phyloP scores from a whole-genome alignment of 2,113 vertebrate genomes.

The Corydoras maculifer region DNA sequence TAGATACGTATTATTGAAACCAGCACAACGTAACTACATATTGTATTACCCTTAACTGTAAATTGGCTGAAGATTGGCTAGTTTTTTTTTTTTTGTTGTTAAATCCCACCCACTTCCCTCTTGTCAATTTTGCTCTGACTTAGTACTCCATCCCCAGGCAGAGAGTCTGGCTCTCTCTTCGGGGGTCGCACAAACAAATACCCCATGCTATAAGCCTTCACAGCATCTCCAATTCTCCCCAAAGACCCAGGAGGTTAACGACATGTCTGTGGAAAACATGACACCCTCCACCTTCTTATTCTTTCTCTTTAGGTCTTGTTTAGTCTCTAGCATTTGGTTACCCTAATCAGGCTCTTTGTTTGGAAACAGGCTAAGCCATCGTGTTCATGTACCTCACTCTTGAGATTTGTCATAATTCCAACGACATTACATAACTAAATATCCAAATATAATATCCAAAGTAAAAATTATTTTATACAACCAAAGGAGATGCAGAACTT shows the following conservation, averaged over 20 bases:
- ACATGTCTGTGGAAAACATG: slow-evolving; percentile 61
- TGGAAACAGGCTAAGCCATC: slow-evolving; percentile 22
- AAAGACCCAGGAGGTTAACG: slow-evolving; percentile 68
- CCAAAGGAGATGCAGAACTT: slow-evolving; percentile 58
- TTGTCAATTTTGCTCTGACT: slow-evolving; percentile 59
- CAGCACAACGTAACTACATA: too few relatives aligned
- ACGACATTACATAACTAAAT: too few relatives aligned
- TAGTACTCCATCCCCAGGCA: slow-evolving; percentile 60
- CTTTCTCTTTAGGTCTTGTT: slow-evolving; percentile 35
- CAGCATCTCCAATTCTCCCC: slow-evolving; percentile 50
- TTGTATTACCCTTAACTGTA: background rate
- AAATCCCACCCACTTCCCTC: slow-evolving; percentile 46
- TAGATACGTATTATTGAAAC: too few relatives aligned
- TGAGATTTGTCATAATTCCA: background rate
- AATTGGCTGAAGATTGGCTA: slow-evolving; percentile 6
- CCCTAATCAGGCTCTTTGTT: slow-evolving; percentile 12
- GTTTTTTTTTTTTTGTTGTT: slow-evolving; percentile 50
- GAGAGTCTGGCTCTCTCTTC: slow-evolving; percentile 57
- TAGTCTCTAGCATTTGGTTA: slow-evolving; percentile 28
- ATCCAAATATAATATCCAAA: too few relatives aligned
- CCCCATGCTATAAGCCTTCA: slow-evolving; percentile 49
- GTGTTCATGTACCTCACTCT: background rate
- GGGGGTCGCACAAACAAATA: slow-evolving; percentile 60
- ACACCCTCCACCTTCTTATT: slow-evolving; percentile 35
- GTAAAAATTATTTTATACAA: too few relatives aligned